Base-by-base conservation (phyloP, 1,140 invertebrate genomes). In the Archivesica marissinica region DNA sequence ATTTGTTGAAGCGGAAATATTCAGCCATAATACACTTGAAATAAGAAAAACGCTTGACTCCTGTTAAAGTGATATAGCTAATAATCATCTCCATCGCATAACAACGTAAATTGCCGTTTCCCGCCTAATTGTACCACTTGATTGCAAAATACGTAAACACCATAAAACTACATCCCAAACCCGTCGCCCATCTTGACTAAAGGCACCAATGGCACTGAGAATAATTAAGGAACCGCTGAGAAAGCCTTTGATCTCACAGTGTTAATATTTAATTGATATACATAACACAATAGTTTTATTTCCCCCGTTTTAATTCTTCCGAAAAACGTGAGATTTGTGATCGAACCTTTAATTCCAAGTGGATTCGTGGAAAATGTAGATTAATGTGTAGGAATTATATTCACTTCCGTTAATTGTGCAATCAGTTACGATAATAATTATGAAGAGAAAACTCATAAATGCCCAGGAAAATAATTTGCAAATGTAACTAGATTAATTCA, bases 21-120 rank as follows among this genome's bases (percentile, higher is more conserved):
- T 70, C 44, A 56, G 28, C 23, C 33, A 68, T 54, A 52, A 81
- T 81, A 39, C 66, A 81, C 79, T 81, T 81, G 61, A 81, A 44
- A 52, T 30, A 35, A 56, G 64, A 41, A 41, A n/a, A 35, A 54
- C 79, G 13, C 64, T 68, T 72, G 79, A 81, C 79, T 81, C 50
- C 66, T 72, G 64, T 59, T 68, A 33, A 81, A 81, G 79, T 81
- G 79, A 52, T 41, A 50, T 25, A 68, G 44, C 78, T 70, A 66
- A 80, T 80, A 47, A 56, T 44, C 44, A 50, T 38, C 64, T 81
- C 72, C 66, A 68, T 54, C 68, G 44, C 52, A 81, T 81, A 72
- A 81, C 72, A 81, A 81, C 64, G 72, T 81, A 68, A 72, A 81
- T 81, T 81, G 79, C 54, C 44, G 66, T 81, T 81, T 81, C 72